phyloP scores from a whole-genome alignment of 2,113 vertebrate species.

The Heterocephalus glaber region DNA sequence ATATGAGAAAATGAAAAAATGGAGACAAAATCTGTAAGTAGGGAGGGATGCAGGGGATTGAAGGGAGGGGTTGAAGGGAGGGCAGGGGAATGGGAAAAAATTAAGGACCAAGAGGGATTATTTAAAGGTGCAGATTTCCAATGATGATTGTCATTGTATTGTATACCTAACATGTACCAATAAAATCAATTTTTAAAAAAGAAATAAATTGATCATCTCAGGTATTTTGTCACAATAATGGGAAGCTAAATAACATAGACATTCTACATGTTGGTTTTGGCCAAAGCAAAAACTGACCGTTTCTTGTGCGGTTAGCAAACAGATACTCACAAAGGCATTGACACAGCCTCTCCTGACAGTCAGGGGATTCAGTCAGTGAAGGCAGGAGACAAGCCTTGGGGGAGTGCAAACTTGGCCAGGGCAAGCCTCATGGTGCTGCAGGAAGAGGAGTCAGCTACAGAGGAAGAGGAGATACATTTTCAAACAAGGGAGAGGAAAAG shows the following conservation, averaged over 20 bases:
- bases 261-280: conserved; percentile 28
- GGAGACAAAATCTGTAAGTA: too few species aligned
- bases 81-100: too few species aligned
- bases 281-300: conserved; percentile 31
- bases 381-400: neutral
- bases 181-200: too few species aligned
- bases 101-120: too few species aligned
- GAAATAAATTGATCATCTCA: neutral
- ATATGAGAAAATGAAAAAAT: too few species aligned
- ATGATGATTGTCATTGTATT: too few species aligned
- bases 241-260: neutral
- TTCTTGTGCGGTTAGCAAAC: neutral
- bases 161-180: too few species aligned
- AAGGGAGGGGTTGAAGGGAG: too few species aligned
- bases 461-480: neutral
- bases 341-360: neutral
- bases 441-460: neutral
- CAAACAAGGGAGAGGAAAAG: neutral
- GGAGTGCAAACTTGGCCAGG: neutral
- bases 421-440: neutral
- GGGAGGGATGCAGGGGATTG: too few species aligned
- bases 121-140: too few species aligned
- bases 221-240: neutral
- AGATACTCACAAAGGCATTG: neutral
- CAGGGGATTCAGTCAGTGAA: neutral